Evolutionary conservation across 2,888 invertebrate species (phyloP), one percentile per base, ranked within the genome.

Genomic region (Koerneria pararmatus): DNA sequence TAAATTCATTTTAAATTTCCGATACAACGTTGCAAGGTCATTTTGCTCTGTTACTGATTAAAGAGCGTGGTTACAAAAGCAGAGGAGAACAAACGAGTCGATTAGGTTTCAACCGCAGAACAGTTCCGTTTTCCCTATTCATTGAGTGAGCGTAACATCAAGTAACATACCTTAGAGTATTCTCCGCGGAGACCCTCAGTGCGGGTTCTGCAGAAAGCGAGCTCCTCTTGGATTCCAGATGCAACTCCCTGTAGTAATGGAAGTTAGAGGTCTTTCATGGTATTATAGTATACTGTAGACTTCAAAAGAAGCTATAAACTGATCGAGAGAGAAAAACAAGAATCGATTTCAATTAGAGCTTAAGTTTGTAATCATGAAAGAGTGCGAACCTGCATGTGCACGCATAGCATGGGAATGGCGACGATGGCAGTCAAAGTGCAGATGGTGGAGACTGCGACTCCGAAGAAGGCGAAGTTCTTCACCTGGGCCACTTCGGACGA

Each of bases 351-450:
- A n/a, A n/a, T n/a, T n/a, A n/a, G n/a, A n/a, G n/a, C n/a, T n/a
- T n/a, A n/a, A n/a, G n/a, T n/a, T n/a, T n/a, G n/a, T n/a, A n/a
- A n/a, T n/a, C n/a, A n/a, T n/a, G n/a, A n/a, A n/a, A n/a, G n/a
- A n/a, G n/a, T n/a, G n/a, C 41, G 37, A n/a, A 63, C 64, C 64
- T 64, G 64, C 37, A 64, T 54, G 46, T 64, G 56, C 54, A 64
- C 54, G 24, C 64, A 64, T 41, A 64, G 64, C 64, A 64, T 64
- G 64, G 64, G 64, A 32, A 64, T 64, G 64, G 64, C 64, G 37
- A 64, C 56, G 64, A 64, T 64, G 15, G 64, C 64, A 19, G 64
- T 64, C 22, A 64, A 56, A 15, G 64, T 54, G 64, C 54, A 54
- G 64, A 64, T 64, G 32, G 64, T 64, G 27, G 64, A 64, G 41